These are phyloP conservation scores for Pygocentrus nattereri DNA, from an alignment of 2,797 vertebrate species.

Conservation along the genomic window DNA sequence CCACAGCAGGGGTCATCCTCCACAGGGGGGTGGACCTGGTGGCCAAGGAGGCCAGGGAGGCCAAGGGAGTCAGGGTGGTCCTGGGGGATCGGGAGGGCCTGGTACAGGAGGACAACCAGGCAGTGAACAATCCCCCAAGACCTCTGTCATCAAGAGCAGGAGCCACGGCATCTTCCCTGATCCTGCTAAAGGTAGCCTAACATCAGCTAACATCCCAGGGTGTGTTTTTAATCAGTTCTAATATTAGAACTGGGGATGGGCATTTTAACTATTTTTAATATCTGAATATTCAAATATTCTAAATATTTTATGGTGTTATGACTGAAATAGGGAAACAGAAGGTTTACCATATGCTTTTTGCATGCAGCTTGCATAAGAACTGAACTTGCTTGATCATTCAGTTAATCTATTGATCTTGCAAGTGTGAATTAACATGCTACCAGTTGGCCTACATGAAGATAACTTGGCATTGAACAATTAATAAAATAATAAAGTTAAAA, in stretches of 20 bases:
- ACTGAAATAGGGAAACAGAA: background rate
- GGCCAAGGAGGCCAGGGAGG: constrained; percentile 68
- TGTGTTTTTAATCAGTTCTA: background rate
- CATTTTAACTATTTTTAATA: background rate
- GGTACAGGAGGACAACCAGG: constrained; percentile 70
- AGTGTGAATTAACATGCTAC: too few species aligned
- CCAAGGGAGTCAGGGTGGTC: constrained; percentile 57
- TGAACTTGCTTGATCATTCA: background rate
- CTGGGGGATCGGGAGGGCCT: constrained; percentile 58
- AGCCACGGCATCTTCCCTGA: constrained; percentile 99
- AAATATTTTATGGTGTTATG: background rate
- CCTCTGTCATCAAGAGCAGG: constrained; percentile 97
- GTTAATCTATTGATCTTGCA: too few species aligned
- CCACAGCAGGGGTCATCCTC: constrained; percentile 85
- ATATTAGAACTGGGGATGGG: too few species aligned
- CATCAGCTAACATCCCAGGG: background rate
- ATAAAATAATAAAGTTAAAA: too few species aligned
- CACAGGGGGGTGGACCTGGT: constrained; percentile 75
- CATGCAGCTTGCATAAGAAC: background rate
- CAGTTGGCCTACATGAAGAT: too few species aligned
- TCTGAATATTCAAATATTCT: background rate
- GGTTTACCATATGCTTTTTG: background rate
- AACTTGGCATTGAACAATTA: too few species aligned
- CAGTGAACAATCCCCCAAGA: constrained; percentile 90
- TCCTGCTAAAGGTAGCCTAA: constrained; percentile 89